phyloP scores from a whole-genome alignment of 2,113 vertebrate species.

The Lota lota region DNA sequence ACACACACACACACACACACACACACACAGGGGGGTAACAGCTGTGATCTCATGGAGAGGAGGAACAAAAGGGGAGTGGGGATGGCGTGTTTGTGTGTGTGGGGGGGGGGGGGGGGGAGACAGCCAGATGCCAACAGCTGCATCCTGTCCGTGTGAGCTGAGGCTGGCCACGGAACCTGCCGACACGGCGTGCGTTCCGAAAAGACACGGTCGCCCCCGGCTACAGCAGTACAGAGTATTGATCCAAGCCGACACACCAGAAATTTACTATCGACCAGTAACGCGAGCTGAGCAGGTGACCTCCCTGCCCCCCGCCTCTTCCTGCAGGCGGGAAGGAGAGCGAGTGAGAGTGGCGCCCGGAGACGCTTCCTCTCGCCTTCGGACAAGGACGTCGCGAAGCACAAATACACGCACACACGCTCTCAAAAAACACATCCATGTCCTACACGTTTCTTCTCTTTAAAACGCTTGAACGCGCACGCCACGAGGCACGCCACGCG shows the following conservation, averaged over 20 bases:
- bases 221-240: slow-evolving; percentile 53
- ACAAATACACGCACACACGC: not conserved
- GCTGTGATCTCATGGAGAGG: too few species aligned
- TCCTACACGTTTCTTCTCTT: too few species aligned
- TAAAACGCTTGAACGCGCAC: not conserved
- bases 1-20: too few species aligned
- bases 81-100: too few species aligned
- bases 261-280: slow-evolving; percentile 77
- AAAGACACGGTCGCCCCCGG: slow-evolving; percentile 23
- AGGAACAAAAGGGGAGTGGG: not conserved
- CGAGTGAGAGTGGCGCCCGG: slow-evolving; percentile 7
- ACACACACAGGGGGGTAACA: too few species aligned
- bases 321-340: slow-evolving; percentile 8
- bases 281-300: slow-evolving; percentile 54
- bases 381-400: not conserved
- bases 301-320: slow-evolving; percentile 40
- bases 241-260: slow-evolving; percentile 63
- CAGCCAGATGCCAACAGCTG: slow-evolving; percentile 57
- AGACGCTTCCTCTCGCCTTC: slow-evolving; percentile 22
- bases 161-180: slow-evolving; percentile 55
- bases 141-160: slow-evolving; percentile 56
- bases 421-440: not conserved
- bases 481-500: not conserved
- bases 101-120: not conserved
- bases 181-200: slow-evolving; percentile 50